These are phyloP conservation scores for Formicarius rufipectus DNA, from an alignment of 2,113 vertebrate genomes.

Conservation along the genomic window DNA sequence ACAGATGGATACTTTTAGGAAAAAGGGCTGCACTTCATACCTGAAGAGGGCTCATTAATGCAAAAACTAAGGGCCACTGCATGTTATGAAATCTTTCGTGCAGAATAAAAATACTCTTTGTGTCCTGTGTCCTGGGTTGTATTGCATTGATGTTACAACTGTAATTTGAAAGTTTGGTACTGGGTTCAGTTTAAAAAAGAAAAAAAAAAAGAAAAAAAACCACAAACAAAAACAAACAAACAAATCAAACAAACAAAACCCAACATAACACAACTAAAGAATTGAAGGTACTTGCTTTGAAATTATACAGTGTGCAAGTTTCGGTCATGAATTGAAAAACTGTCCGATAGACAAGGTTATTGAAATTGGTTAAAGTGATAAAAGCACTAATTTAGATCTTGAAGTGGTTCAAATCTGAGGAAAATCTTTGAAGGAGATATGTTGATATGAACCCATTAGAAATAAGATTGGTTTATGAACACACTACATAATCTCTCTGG, in stretches of 20 bases:
- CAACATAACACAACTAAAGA: background rate
- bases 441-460: background rate
- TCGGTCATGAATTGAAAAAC: background rate
- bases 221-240: no score
- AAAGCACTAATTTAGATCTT: background rate
- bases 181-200: no score
- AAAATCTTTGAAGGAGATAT: background rate
- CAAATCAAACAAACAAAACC: no score
- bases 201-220: no score
- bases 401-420: background rate
- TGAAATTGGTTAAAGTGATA: background rate
- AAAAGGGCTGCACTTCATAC: constrained; percentile 49
- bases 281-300: background rate
- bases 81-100: constrained; percentile 14
- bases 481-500: background rate
- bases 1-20: constrained; percentile 55
- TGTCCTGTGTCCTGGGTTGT: background rate
- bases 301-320: background rate
- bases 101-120: constrained; percentile 30
- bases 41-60: constrained; percentile 49
- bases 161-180: constrained; percentile 12
- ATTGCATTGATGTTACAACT: background rate
- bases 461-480: background rate
- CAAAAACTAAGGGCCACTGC: constrained; percentile 22
- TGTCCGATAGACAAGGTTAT: background rate